phyloP scores from a whole-genome alignment of 37 sponge, comb jelly and placozoan species.

The Halisarca cf. caerulea region DNA sequence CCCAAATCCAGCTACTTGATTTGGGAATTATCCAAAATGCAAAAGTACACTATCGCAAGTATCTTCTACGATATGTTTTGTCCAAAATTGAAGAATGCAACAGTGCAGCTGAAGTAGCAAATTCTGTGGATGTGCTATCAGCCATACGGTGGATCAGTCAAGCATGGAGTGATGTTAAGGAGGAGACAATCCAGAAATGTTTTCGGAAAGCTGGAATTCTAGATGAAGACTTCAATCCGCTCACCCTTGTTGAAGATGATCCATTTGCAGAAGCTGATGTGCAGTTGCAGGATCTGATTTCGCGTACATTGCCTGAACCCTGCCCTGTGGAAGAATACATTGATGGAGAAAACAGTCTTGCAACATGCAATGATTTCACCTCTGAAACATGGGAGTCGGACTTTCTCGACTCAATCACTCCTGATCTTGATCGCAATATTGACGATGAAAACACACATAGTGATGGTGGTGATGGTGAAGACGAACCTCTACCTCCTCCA shows the following conservation, averaged over 20 bases:
- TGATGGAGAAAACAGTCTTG: conserved; percentile 2
- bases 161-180: conserved; percentile 53
- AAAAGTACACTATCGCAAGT: conserved; percentile 6
- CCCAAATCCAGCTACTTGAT: conserved; percentile 74
- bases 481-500: conserved; percentile 11
- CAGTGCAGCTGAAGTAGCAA: conserved; percentile 17
- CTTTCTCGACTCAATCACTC: conserved; percentile 19
- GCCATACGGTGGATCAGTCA: conserved; percentile 55
- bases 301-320: conserved; percentile 1
- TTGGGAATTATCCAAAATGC: conserved; percentile 49
- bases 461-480: conserved; percentile 22
- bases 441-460: neutral
- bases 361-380: conserved; percentile 5
- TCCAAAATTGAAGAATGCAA: conserved; percentile 20
- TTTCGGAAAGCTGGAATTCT: conserved; percentile 66
- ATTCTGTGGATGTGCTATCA: conserved; percentile 24
- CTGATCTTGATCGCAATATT: neutral
- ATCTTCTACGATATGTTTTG: neutral
- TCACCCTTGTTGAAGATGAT: neutral
- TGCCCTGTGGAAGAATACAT: conserved; percentile 17
- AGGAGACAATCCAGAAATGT: conserved; percentile 58
- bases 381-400: conserved; percentile 19
- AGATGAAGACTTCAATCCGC: conserved; percentile 22
- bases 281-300: conserved; percentile 19
- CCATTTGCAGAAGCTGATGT: neutral